These are phyloP conservation scores for Limanda limanda DNA, from an alignment of 2,113 vertebrate species.

Conservation along the genomic window DNA sequence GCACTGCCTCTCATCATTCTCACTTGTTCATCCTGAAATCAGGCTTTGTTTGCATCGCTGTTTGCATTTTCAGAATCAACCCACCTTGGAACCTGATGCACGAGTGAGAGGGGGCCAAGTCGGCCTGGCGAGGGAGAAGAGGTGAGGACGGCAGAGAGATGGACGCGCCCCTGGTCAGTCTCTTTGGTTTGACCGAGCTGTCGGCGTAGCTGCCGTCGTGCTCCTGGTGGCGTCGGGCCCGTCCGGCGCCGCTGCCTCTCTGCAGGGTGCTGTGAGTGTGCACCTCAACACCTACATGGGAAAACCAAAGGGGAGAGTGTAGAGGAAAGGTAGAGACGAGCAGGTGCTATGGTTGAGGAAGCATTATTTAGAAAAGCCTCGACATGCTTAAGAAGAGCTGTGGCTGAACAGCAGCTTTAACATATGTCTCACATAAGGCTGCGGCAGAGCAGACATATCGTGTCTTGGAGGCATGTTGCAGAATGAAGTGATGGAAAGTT, in stretches of 20 bases:
- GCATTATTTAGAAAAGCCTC: background rate
- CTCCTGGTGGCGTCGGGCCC: constrained; percentile 65
- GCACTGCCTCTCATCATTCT: constrained; percentile 22
- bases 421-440: constrained; percentile 10
- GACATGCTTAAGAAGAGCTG: background rate
- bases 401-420: constrained; percentile 11
- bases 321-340: background rate
- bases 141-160: constrained; percentile 95
- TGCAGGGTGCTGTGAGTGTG: constrained; percentile 77
- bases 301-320: background rate
- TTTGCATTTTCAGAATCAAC: constrained; percentile 14
- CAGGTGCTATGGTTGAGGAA: background rate
- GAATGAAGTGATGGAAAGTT: constrained; percentile 63
- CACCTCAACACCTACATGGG: constrained; percentile 79
- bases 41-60: constrained; percentile 19
- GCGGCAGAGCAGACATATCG: constrained; percentile 32
- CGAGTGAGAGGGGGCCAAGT: constrained; percentile 83
- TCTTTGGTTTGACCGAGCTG: constrained; percentile 73
- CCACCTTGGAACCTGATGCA: constrained; percentile 92
- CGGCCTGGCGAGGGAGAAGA: constrained; percentile 89
- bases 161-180: constrained; percentile 90
- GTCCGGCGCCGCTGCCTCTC: constrained; percentile 54
- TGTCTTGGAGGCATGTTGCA: constrained; percentile 53
- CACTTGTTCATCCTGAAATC: constrained; percentile 5
- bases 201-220: constrained; percentile 55